Conservation (phyloP, 1,140 invertebrate genomes). For the Drosophila eugracilis region DNA sequence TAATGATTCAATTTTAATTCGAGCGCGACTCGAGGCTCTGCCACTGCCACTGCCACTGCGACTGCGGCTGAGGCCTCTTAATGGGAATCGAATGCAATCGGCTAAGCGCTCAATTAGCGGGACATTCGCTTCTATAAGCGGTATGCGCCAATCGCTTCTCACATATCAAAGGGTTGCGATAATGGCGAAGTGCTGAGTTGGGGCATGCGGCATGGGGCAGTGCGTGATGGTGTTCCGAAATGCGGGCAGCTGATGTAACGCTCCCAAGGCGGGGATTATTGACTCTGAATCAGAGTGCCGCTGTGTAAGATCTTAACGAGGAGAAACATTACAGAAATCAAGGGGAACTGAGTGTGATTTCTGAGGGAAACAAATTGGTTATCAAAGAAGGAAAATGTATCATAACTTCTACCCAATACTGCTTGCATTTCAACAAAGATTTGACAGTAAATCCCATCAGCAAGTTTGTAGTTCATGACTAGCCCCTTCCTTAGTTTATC, state of each 20-base stretch:
- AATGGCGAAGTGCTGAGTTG: background rate
- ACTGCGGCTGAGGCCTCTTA: too few relatives aligned
- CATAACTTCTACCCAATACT: slow-evolving; percentile 4
- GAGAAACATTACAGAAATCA: background rate
- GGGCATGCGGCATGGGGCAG: background rate
- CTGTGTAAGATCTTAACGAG: slow-evolving; percentile 18
- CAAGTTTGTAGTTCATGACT: slow-evolving; percentile 33
- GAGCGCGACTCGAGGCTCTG: slow-evolving; percentile 36
- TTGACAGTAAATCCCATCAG: slow-evolving; percentile 16
- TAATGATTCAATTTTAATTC: slow-evolving; percentile 84
- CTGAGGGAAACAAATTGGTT: background rate
- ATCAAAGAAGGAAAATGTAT: too few relatives aligned
- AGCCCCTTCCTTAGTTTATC: slow-evolving; percentile 20
- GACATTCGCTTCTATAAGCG: slow-evolving; percentile 52
- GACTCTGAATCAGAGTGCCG: slow-evolving; percentile 16
- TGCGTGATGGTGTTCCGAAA: slow-evolving; percentile 41
- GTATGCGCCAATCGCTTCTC: slow-evolving; percentile 44
- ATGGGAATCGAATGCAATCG: slow-evolving; percentile 73
- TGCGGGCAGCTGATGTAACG: slow-evolving; percentile 36
- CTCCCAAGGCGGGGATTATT: background rate
- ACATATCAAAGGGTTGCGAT: slow-evolving; percentile 47
- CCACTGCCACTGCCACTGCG: too few relatives aligned
- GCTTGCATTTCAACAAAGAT: slow-evolving; percentile 21
- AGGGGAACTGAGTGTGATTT: background rate
- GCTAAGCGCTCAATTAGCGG: slow-evolving; percentile 75